Base-by-base conservation (phyloP, 2,797 vertebrate genomes). In the Myoxocephalus aenaeus region DNA sequence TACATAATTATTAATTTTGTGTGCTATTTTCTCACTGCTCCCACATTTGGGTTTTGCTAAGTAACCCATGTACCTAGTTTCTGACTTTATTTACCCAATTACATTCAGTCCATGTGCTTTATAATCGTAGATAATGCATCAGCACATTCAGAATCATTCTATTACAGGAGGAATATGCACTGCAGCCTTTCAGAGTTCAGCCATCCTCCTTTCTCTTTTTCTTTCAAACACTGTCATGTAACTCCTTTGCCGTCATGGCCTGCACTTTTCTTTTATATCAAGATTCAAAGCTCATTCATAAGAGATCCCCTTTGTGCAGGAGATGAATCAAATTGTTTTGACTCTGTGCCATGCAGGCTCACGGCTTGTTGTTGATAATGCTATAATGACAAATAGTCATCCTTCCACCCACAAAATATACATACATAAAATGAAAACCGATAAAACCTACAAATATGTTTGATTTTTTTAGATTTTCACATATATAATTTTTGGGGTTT, bases 211-310 rank as follows among this genome's bases (percentile, higher is more conserved):
- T 42, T 63, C 70, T 42, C 25, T 65, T 58, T 70, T 57, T 66
- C 42, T 42, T 6, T 61, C 10, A 32, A 74, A 42, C 29, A 40
- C 13, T 22, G 20, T 67, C 53, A 54, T 66, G n/a, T 48, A 48
- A 75, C 61, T 79, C 61, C 34, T 27, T 74, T 87, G 70, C 73
- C 77, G 59, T 75, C 34, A 27, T 66, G 68, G 58, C 57, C 40
- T 73, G 42, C 73, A 78, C n/a, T 83, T 87, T 75, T 63, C 67
- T 86, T 88, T 81, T 70, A 65, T 71, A 65, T 73, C 44, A 15
- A 75, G 72, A 82, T 81, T 58, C 59, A 84, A 73, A 85, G 65
- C 74, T 85, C 44, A 87, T 32, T 85, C 72, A 68, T 73, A 71
- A 79, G 51, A 85, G 42, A 82, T 77, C 25, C 40, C 86, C 54